Base-by-base conservation (phyloP, 2,113 vertebrate species). In the Gambusia affinis region DNA sequence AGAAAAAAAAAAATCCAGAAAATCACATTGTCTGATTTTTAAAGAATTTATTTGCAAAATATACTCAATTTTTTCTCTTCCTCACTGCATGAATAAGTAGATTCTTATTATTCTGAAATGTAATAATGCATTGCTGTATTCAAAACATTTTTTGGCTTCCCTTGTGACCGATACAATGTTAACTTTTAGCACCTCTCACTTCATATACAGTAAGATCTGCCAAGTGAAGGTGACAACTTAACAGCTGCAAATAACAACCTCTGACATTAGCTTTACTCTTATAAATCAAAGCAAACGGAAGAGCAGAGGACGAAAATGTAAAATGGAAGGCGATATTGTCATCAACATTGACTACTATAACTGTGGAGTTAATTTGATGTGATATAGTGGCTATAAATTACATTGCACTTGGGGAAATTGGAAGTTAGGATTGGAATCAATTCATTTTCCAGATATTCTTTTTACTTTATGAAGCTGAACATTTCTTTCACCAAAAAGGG, bases 211-310 rank as follows among this genome's bases (percentile, higher is more conserved):
- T 51, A 8, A 66, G 70, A 74, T 65, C 62, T 89, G 84, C 82
- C 78, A 82, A 84, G 75, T 64, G 68, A 72, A 85, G 80, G 87
- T 71, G 83, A 81, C 62, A 28, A 75, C 81, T 91, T 84, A 85
- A 83, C 83, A 85, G 78, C 31, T 62, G 72, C 66, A 88, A 87
- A 85, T 64, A 79, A 81, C 76, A 86, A 83, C 83, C 60, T 82
- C 75, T 72, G 75, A 84, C 78, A 76, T 54, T 12, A 51, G 77
- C 84, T 73, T 68, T 77, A 51, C 78, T 54, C 35, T 66, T 29
- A 90, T 87, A 84, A 87, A 88, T 89, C 75, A 77, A 19, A 72
- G 77, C 33, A 68, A 90, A 86, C 74, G 80, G 70, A 33, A 73
- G 73, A 75, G 70, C 35, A 73, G 72, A 77, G 65, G 75, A 47